These are phyloP conservation scores for Gryllus bimaculatus DNA, from an alignment of 1,140 invertebrate species.

Conservation along the genomic window DNA sequence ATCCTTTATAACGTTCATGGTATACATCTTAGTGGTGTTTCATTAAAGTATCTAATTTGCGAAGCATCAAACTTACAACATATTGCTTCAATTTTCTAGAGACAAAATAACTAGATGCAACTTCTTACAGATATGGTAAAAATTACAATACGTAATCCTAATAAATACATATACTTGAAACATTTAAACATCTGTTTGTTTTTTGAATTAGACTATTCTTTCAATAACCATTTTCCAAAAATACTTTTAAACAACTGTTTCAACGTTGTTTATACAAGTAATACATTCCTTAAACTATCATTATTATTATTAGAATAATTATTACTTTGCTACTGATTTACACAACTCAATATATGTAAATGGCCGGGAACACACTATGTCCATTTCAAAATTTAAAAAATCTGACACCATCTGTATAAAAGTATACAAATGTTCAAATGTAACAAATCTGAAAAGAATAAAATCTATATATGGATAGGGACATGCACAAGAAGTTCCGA, in stretches of 20 bases:
- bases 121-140: background rate
- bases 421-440: background rate
- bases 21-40: background rate
- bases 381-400: background rate
- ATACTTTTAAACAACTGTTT: constrained; percentile 3
- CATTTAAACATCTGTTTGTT: background rate
- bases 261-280: background rate
- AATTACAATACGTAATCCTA: background rate
- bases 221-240: constrained; percentile 1
- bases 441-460: constrained; percentile 6
- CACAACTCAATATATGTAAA: background rate
- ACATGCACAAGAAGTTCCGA: constrained; percentile 64
- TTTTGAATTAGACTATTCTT: background rate
- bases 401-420: constrained; percentile 4
- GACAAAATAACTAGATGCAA: constrained; percentile 1
- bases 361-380: background rate
- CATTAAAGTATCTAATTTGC: background rate
- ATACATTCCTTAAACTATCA: background rate
- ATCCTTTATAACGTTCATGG: background rate
- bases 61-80: background rate
- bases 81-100: background rate
- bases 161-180: background rate
- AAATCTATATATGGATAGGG: constrained; percentile 59
- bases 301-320: background rate
- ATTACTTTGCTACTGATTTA: background rate